Percentiles rank a stretch among this genome's conserved stretches.
phyloP scores from a whole-genome alignment of 1,140 invertebrate species.

The Bombus consobrinus region DNA sequence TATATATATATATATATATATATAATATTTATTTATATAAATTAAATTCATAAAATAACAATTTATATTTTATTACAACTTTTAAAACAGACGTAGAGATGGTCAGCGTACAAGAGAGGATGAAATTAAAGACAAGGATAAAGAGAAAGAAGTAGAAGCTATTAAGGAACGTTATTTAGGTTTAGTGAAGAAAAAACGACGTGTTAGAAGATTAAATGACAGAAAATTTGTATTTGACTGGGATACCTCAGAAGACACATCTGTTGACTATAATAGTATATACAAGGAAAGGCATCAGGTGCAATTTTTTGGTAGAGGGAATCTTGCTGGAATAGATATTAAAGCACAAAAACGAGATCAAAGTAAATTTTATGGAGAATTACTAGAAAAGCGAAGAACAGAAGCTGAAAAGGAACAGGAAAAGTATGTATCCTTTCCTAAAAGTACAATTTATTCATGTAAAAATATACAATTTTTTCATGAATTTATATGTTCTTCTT shows the following conservation, averaged over 20 bases:
- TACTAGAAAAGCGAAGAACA: conserved; percentile 97
- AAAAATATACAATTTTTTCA: not conserved
- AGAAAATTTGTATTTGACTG: conserved; percentile 99
- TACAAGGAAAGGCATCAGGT: conserved; percentile 98
- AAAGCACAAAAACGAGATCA: conserved; percentile 98
- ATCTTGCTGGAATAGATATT: conserved; percentile 98
- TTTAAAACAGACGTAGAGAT: conserved; percentile 71
- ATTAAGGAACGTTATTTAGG: conserved; percentile 98
- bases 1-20: conserved; percentile 60
- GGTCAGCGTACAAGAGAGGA: conserved; percentile 81
- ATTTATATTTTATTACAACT: not conserved
- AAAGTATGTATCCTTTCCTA: conserved; percentile 83
- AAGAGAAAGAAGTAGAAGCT: conserved; percentile 95
- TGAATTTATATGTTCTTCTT: not conserved
- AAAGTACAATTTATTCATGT: not conserved
- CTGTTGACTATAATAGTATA: conserved; percentile 97
- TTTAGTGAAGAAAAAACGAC: conserved; percentile 95
- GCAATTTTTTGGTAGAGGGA: conserved; percentile 99
- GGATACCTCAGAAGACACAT: conserved; percentile 99
- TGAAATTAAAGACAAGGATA: conserved; percentile 90
- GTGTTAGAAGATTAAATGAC: conserved; percentile 96
- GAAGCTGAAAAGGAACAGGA: conserved; percentile 99
- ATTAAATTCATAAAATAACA: not conserved
- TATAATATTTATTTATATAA: conserved; percentile 7
- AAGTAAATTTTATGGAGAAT: conserved; percentile 98